Conservation (phyloP, 2,888 invertebrate species). For the Escarpia spicata region DNA sequence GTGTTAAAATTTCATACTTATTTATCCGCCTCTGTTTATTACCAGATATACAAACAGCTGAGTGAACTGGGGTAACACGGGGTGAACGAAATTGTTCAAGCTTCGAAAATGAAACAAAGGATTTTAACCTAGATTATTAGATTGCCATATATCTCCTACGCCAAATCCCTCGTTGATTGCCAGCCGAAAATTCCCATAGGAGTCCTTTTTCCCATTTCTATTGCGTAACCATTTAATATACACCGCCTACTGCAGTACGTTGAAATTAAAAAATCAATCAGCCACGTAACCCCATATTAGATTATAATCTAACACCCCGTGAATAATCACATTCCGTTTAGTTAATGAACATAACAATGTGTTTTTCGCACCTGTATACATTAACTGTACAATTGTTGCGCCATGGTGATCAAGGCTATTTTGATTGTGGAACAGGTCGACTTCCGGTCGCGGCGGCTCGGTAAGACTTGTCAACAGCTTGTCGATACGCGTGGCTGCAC, state of each 20-base stretch:
- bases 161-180: no score
- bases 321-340: neutral
- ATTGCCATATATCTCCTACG: no score
- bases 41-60: no score
- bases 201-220: neutral
- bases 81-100: no score
- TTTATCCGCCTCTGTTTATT: no score
- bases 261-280: neutral
- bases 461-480: neutral
- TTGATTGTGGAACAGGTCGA: neutral
- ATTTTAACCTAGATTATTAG: no score
- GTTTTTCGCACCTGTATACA: neutral
- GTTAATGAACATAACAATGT: neutral
- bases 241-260: neutral
- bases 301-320: neutral
- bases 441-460: neutral
- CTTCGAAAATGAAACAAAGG: no score
- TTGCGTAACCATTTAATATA: neutral
- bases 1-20: no score
- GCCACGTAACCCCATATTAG: neutral
- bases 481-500: neutral
- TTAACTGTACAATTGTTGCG: neutral
- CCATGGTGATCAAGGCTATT: neutral
- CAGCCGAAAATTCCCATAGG: neutral
- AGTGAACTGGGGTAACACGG: no score